phyloP scores from a whole-genome alignment of 2,113 vertebrate genomes.

The Progne subis region DNA sequence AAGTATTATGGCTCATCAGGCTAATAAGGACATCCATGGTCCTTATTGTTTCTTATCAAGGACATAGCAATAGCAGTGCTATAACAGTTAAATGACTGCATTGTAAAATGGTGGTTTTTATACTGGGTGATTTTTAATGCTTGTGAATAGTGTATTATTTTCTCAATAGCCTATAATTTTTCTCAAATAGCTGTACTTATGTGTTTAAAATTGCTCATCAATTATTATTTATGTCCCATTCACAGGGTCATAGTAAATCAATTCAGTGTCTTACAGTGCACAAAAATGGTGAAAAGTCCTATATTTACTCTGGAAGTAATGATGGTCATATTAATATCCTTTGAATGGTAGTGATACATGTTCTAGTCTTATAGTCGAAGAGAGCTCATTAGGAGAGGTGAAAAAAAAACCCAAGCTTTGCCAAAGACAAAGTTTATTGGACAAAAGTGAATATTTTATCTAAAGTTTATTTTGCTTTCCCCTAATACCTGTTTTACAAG shows the following conservation, averaged over 20 bases:
- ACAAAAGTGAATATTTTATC: not conserved
- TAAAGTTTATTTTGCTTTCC: not conserved
- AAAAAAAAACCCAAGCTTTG: not conserved
- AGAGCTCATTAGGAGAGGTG: not conserved
- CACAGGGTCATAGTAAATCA: constrained; percentile 93
- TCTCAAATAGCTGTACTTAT: not conserved
- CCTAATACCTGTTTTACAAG: not conserved
- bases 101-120: not conserved
- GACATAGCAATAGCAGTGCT: not conserved
- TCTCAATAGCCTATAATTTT: not conserved
- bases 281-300: constrained; percentile 79
- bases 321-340: constrained; percentile 99
- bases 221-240: not conserved
- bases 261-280: constrained; percentile 93
- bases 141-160: not conserved
- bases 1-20: not conserved
- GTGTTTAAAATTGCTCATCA: not conserved
- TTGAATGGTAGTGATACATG: not conserved
- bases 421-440: not conserved
- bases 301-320: constrained; percentile 94
- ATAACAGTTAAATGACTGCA: not conserved
- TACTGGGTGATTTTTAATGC: not conserved
- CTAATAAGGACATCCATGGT: not conserved
- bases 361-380: not conserved
- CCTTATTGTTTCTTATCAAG: not conserved